Evolutionary conservation across 2,888 invertebrate species (phyloP).

Genomic region (Zelleria hepariella): DNA sequence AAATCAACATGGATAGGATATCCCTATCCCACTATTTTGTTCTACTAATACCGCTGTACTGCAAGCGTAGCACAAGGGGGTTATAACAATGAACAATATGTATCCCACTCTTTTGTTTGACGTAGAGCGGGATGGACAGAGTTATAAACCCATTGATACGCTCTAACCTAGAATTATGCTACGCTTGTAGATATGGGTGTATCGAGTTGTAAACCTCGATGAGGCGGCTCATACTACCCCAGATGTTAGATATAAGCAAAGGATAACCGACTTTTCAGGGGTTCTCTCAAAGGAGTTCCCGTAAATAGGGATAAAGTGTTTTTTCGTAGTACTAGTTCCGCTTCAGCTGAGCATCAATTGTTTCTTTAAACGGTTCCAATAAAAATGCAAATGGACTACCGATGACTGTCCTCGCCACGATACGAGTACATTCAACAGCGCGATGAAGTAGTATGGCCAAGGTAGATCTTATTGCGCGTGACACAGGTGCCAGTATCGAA

Average conservation of each 20-base stretch:
- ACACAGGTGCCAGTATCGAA: neutral
- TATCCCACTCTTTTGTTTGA: no score
- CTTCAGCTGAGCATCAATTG: slow-evolving; percentile 3
- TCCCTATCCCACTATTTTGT: no score
- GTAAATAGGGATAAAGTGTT: neutral
- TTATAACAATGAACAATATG: no score
- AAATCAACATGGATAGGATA: no score
- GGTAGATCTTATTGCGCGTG: neutral
- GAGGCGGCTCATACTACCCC: no score
- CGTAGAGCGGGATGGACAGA: no score
- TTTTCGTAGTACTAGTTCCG: neutral
- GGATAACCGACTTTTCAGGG: neutral
- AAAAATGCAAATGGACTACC: slow-evolving; percentile 60
- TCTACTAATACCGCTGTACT: no score
- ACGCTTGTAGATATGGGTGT: no score
- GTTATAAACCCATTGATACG: no score
- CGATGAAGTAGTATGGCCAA: neutral
- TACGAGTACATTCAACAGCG: neutral
- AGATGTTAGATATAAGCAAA: neutral
- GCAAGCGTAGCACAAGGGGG: no score
- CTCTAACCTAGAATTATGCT: no score
- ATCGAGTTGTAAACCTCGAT: no score
- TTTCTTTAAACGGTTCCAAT: slow-evolving; percentile 47
- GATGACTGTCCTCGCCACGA: slow-evolving; percentile 19
- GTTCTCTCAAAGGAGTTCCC: neutral